A percentile compares a stretch with the other conserved stretches of the same genome.
Evolutionary conservation across 2,888 invertebrate genomes (phyloP).

Genomic region (Neoscelio sp.): DNA sequence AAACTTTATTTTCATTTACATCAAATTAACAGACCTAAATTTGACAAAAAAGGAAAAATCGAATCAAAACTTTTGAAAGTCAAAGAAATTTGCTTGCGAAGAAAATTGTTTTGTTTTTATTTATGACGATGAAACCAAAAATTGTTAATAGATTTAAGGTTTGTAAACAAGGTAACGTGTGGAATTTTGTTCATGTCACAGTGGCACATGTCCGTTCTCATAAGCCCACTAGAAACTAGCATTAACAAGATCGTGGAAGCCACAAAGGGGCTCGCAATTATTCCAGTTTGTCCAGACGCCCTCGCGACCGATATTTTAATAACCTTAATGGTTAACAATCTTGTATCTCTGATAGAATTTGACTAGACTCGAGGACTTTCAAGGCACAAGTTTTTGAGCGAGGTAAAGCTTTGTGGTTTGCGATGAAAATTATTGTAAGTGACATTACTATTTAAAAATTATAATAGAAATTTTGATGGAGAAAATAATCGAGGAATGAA

Average conservation of each 20-base stretch:
- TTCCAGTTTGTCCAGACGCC: slow-evolving; percentile 61
- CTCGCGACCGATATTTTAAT: slow-evolving; percentile 62
- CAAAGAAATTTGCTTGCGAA: too few species aligned
- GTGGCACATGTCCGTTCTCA: slow-evolving; percentile 55
- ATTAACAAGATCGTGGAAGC: slow-evolving; percentile 66
- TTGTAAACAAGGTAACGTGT: slow-evolving; percentile 29
- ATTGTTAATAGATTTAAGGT: background rate
- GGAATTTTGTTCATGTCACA: slow-evolving; percentile 28
- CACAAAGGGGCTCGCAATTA: slow-evolving; percentile 56
- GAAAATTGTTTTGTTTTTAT: too few species aligned
- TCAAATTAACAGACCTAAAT: too few species aligned
- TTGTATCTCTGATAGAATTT: slow-evolving; percentile 19
- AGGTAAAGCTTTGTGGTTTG: too few species aligned
- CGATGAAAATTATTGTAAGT: too few species aligned
- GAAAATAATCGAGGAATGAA: too few species aligned
- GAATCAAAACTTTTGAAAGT: slow-evolving; percentile 1
- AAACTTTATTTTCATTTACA: too few species aligned
- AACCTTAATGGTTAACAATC: slow-evolving; percentile 52
- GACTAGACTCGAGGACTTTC: slow-evolving; percentile 26
- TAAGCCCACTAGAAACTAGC: slow-evolving; percentile 60
- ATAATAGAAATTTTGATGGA: too few species aligned
- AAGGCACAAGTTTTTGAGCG: too few species aligned
- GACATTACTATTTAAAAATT: too few species aligned
- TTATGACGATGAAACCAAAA: too few species aligned
- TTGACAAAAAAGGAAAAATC: background rate